These are phyloP conservation scores for Adelosebastes latens DNA, from an alignment of 2,797 vertebrate species.

Conservation along the genomic window DNA sequence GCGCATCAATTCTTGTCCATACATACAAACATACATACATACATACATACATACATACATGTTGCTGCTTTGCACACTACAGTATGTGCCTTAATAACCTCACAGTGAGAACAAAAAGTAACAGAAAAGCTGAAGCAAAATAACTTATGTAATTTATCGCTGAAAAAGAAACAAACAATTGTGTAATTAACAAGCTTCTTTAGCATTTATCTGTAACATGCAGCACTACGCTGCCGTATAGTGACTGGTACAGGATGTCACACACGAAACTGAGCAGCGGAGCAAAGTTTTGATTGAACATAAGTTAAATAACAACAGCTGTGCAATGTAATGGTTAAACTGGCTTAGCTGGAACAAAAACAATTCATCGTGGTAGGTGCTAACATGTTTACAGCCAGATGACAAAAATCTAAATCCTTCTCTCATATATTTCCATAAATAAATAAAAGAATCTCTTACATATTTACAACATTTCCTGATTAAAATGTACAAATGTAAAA, in stretches of 20 bases:
- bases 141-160: constrained; percentile 32
- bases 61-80: not conserved
- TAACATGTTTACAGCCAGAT: constrained; percentile 6
- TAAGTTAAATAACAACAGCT: constrained; percentile 46
- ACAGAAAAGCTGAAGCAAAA: constrained; percentile 32
- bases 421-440: constrained; percentile 64
- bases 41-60: constrained; percentile 6
- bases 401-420: constrained; percentile 43
- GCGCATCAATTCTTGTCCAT: constrained; percentile 1
- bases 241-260: not conserved
- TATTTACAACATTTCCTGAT: constrained; percentile 74
- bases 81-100: constrained; percentile 1
- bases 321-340: constrained; percentile 14
- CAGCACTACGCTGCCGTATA: not conserved
- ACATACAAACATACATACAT: constrained; percentile 15
- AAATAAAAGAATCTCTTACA: constrained; percentile 74
- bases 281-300: constrained; percentile 11
- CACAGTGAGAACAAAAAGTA: constrained; percentile 12
- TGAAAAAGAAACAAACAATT: constrained; percentile 11
- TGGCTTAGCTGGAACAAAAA: constrained; percentile 20
- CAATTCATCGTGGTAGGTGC: not conserved
- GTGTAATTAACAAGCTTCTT: not conserved
- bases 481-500: constrained; percentile 67
- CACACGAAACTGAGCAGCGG: not conserved
- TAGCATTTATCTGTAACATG: not conserved